These are phyloP conservation scores for Dryobotodes eremita DNA, from an alignment of 2,888 invertebrate species.

Conservation along the genomic window DNA sequence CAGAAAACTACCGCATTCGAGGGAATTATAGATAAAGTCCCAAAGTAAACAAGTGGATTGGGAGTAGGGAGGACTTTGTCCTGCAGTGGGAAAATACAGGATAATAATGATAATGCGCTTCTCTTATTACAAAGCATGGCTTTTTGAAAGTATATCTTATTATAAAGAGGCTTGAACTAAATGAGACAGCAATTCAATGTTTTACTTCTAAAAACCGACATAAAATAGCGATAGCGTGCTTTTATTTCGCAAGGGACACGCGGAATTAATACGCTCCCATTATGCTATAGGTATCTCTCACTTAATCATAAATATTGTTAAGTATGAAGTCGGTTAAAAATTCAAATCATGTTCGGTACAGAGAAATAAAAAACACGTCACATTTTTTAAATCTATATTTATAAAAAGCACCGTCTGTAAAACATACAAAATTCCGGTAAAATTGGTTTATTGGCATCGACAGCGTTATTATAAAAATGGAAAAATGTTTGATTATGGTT, in stretches of 20 bases:
- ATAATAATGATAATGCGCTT: background rate
- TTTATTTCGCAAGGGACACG: background rate
- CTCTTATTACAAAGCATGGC: background rate
- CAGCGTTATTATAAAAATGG: constrained; percentile 86
- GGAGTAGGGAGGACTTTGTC: background rate
- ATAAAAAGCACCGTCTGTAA: constrained; percentile 91
- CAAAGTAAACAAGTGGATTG: background rate
- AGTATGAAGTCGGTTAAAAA: background rate
- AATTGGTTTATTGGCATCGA: constrained; percentile 86
- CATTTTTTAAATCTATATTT: constrained; percentile 84
- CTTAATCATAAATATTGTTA: background rate
- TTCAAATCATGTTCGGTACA: background rate
- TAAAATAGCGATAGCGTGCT: background rate
- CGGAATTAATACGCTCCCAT: background rate
- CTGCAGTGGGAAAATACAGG: too few relatives aligned
- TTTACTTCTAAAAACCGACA: background rate
- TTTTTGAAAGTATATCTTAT: background rate
- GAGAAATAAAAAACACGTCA: constrained; percentile 38
- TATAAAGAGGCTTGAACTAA: background rate
- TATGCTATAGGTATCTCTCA: background rate
- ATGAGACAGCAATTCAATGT: background rate
- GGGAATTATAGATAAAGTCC: background rate
- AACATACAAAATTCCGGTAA: constrained; percentile 88
- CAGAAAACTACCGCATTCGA: background rate
- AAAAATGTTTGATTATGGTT: constrained; percentile 80